Conservation (phyloP, 2,113 vertebrate genomes). For the Ptilonorhynchus violaceus region DNA sequence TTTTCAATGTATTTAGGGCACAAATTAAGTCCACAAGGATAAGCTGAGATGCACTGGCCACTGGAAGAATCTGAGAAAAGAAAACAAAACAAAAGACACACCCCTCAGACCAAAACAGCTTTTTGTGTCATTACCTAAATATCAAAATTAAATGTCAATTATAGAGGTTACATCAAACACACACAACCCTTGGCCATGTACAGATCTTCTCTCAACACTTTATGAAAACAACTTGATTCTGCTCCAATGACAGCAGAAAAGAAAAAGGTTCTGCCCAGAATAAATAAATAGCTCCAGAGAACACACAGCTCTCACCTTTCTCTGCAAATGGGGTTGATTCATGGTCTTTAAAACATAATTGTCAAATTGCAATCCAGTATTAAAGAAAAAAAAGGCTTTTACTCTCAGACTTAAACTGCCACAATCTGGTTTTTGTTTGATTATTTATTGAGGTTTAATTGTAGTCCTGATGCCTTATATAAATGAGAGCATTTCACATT, state of each 20-base stretch:
- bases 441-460: background rate
- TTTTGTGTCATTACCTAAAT: background rate
- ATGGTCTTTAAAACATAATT: background rate
- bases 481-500: background rate
- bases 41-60: constrained; percentile 78
- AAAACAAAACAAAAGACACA: background rate
- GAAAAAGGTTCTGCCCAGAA: background rate
- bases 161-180: background rate
- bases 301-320: background rate
- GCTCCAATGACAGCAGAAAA: background rate
- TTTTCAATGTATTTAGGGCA: constrained; percentile 81
- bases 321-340: background rate
- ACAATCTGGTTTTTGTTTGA: background rate
- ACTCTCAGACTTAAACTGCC: background rate
- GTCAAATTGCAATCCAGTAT: background rate
- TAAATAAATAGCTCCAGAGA: background rate
- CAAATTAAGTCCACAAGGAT: constrained; percentile 88
- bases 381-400: background rate
- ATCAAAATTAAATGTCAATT: background rate
- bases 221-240: background rate
- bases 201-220: background rate
- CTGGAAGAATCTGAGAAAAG: constrained; percentile 79
- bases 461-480: background rate
- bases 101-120: background rate
- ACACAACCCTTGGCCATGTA: background rate